phyloP scores from a whole-genome alignment of 2,113 vertebrate species.

The Lipotes vexillifer region DNA sequence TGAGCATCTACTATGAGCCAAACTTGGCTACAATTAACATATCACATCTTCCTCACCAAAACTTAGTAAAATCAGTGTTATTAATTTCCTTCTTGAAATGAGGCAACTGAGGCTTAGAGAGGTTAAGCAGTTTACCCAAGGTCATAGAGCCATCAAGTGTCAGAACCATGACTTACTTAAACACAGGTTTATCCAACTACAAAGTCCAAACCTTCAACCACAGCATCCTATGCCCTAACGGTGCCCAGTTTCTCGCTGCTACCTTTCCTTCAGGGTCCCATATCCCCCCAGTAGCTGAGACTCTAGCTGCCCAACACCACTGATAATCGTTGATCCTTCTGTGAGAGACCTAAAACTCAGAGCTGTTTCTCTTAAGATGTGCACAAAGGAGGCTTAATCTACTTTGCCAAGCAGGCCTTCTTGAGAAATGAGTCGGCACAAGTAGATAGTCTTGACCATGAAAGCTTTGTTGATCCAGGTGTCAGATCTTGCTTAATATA shows the following conservation, averaged over 20 bases:
- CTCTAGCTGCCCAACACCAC: neutral
- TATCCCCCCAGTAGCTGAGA: neutral
- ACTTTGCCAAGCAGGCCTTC: neutral
- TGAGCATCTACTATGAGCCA: neutral
- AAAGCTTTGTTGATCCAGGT: neutral
- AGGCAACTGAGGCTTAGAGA: too few species aligned
- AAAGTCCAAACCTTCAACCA: neutral
- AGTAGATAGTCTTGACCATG: neutral
- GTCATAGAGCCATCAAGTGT: neutral
- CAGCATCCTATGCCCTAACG: too few species aligned
- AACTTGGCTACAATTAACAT: neutral
- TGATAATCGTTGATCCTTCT: neutral
- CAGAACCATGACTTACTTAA: neutral
- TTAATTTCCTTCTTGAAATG: neutral
- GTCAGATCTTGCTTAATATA: neutral
- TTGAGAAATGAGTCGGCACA: neutral
- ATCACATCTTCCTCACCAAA: neutral
- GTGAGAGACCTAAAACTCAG: neutral
- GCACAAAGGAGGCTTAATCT: neutral
- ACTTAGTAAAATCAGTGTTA: neutral
- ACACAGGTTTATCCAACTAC: neutral
- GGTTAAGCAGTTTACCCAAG: too few species aligned
- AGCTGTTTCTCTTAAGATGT: neutral
- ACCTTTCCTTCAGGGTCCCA: neutral
- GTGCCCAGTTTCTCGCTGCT: neutral